A percentile compares a stretch with the other conserved stretches of the same genome.
These are phyloP conservation scores for Antigone vipio DNA, from an alignment of 2,113 vertebrate species.

Conservation along the genomic window DNA sequence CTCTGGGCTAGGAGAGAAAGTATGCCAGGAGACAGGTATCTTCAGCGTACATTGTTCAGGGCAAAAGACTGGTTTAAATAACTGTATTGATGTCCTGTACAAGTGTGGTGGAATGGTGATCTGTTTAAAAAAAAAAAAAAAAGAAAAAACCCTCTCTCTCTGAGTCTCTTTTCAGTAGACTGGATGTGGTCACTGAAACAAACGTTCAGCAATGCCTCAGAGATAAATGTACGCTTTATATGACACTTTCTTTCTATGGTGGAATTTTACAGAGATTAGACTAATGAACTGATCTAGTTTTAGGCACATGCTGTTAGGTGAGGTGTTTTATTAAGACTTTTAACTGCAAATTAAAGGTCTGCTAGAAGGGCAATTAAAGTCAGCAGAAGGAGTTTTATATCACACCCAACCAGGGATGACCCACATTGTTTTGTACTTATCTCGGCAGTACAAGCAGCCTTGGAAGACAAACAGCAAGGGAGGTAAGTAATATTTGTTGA, in stretches of 20 bases:
- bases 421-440: background rate
- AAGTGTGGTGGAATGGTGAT: background rate
- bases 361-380: background rate
- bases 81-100: background rate
- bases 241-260: background rate
- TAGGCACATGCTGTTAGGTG: background rate
- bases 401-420: background rate
- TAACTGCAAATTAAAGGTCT: constrained; percentile 24
- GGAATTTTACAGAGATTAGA: background rate
- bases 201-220: background rate
- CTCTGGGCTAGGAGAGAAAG: background rate
- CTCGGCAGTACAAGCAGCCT: background rate
- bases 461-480: background rate
- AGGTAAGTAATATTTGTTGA: background rate
- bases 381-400: background rate
- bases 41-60: background rate
- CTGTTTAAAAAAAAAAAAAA: background rate
- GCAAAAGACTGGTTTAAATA: background rate
- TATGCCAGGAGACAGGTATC: background rate
- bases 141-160: background rate
- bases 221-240: background rate
- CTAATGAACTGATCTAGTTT: background rate
- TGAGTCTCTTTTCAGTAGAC: background rate
- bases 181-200: background rate
- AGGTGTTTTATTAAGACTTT: constrained; percentile 15